Base-by-base conservation (phyloP, 2,888 invertebrate species). In the Linnaemya tessellans region DNA sequence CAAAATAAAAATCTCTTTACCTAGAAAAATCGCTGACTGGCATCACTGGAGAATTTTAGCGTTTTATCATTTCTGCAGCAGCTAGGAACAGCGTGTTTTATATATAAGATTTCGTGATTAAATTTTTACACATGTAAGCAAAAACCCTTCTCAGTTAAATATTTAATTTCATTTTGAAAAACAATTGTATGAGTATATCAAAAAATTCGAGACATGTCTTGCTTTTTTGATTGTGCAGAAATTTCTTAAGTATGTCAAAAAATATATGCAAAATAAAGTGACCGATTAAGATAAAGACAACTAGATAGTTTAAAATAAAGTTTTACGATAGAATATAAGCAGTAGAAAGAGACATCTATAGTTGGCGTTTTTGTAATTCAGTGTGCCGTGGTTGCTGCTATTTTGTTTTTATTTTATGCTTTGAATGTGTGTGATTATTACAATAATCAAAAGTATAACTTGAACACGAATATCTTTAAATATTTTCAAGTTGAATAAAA, bases 221-320 rank as follows among this genome's bases (percentile, higher is more conserved):
- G n/a, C 18, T 49, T 25, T 25, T 49, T 49, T 11, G 3, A 43
- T 51, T 51, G 77, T 81, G 68, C 81, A 74, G 35, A 84, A 81
- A 79, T 74, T 79, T 81, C 41, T 77, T 74, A 77, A 80, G 75
- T 81, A 85, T 81, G 84, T 78, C 84, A 78, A 78, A 67, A 84
- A 54, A 79, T 74, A 78, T 84, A 64, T 79, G 84, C 84, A 79
- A 82, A 81, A 81, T 81, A 70, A 74, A 80, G 58, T 65, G 60
- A 62, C 68, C 13, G 51, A 54, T 60, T 38, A 73, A 71, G 79
- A 85, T 10, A 70, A 58, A 75, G 70, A 79, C 30, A 71, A 38
- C 15, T 30, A 62, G 35, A 13, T 49, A 25, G 15, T 38, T 22
- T 38, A n/a, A 38, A 3, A 46, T 30, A 3, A n/a, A 25, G 22